A percentile compares a stretch with the other conserved stretches of the same genome.
These are phyloP conservation scores for Platichthys stellatus DNA, from an alignment of 2,113 vertebrate genomes.

Conservation along the genomic window DNA sequence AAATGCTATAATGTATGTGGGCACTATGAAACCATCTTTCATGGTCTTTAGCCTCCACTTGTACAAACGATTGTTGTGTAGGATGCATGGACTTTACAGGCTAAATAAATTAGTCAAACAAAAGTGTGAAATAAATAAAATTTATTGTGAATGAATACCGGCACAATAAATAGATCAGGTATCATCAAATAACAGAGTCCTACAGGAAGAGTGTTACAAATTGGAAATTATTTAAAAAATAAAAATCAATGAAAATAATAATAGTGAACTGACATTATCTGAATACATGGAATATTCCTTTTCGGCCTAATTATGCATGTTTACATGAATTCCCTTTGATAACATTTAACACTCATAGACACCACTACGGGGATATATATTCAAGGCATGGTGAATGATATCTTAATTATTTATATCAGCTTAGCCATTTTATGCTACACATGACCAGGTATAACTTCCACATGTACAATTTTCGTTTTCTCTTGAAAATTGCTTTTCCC, in stretches of 20 bases:
- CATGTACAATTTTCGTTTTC: slow-evolving; percentile 30
- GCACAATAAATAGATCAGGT: too few relatives aligned
- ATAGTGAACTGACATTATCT: not conserved
- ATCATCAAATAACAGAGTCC: not conserved
- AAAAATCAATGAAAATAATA: not conserved
- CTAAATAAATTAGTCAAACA: too few relatives aligned
- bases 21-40: too few relatives aligned
- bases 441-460: slow-evolving; percentile 7
- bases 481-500: slow-evolving; percentile 29
- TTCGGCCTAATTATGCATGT: not conserved
- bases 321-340: slow-evolving; percentile 1
- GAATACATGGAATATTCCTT: not conserved
- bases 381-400: not conserved
- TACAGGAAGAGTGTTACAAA: not conserved
- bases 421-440: slow-evolving; percentile 18
- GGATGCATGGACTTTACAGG: too few relatives aligned
- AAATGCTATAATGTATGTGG: not conserved
- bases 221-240: not conserved
- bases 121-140: not conserved
- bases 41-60: not conserved
- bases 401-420: slow-evolving; percentile 7
- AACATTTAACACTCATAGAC: slow-evolving; percentile 7
- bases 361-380: slow-evolving; percentile 15
- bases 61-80: too few relatives aligned
- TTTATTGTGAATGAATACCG: not conserved